Evolutionary conservation across 2,797 vertebrate species (phyloP), one percentile per base, ranked within the genome.

Genomic region (Phyllotis vaccarum): DNA sequence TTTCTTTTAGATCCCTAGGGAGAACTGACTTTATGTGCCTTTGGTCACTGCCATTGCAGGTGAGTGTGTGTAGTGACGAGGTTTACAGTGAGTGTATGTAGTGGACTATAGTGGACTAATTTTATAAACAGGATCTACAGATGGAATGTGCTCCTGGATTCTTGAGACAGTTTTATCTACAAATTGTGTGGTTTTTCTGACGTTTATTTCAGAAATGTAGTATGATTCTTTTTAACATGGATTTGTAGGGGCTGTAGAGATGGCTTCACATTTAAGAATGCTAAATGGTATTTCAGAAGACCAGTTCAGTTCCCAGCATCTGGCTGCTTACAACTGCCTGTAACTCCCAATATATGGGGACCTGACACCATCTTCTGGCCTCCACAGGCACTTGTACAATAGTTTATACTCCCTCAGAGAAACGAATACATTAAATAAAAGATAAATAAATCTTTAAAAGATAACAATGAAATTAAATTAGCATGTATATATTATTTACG

Each of bases 181-280:
- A 37, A 86, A 64, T 92, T 95, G 3, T 94, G 76, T 93, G 90
- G 19, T 89, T 95, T n/a, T 82, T 91, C 54, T 74, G 60, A 46
- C 95, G 80, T 1, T 1, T n/a, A n/a, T 83, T 16, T 96, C 58
- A 66, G 93, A 97, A 97, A 92, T 70, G 31, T 87, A 8, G 40
- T 91, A 72, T 96, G 24, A 21, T 34, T 37, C 9, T 95, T 95
- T 95, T 91, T 62, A 37, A 43, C 75, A 37, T 49, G 72, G 66
- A 2, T 8, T 2, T 31, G 1, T 88, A 12, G 96, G 17, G 16
- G n/a, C 52, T 74, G 37, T 54, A 40, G n/a, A 74, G 31, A 24
- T 66, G 31, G 34, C 46, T 68, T 68, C 4, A 6, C 46, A 16
- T 27, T 52, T 27, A 86, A 68, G 46, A 85, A n/a, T 86, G 29